Conservation (phyloP, 2,888 invertebrate species). For the Diaperis boleti region DNA sequence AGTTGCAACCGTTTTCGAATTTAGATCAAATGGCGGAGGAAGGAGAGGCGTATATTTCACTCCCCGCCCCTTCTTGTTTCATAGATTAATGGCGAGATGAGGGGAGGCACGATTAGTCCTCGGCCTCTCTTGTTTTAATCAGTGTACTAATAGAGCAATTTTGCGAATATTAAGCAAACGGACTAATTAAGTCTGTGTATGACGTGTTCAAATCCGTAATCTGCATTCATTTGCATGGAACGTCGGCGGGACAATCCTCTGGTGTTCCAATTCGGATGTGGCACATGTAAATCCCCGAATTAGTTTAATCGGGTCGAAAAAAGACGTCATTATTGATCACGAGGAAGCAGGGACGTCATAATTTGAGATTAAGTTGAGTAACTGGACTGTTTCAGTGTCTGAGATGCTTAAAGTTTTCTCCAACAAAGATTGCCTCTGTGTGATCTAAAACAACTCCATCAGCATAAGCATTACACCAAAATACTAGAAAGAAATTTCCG, state of each 20-base stretch:
- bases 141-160: background rate
- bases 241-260: slow-evolving; percentile 15
- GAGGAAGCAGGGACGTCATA: too few relatives aligned
- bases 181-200: slow-evolving; percentile 39
- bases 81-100: background rate
- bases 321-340: background rate
- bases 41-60: background rate
- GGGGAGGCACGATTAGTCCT: slow-evolving; percentile 1
- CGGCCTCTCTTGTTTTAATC: slow-evolving; percentile 9
- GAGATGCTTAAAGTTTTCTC: too few relatives aligned
- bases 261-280: slow-evolving; percentile 30
- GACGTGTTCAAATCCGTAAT: slow-evolving; percentile 48
- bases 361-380: too few relatives aligned
- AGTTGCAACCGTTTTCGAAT: slow-evolving; percentile 2
- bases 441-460: too few relatives aligned
- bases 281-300: slow-evolving; percentile 36
- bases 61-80: background rate
- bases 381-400: too few relatives aligned
- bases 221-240: slow-evolving; percentile 50
- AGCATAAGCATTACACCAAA: too few relatives aligned
- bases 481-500: too few relatives aligned
- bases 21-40: background rate
- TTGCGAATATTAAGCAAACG: slow-evolving; percentile 16
- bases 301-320: slow-evolving; percentile 26
- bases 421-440: too few relatives aligned